Evolutionary conservation across 2,113 vertebrate genomes (phyloP).

Genomic region (Megaptera novaeangliae): DNA sequence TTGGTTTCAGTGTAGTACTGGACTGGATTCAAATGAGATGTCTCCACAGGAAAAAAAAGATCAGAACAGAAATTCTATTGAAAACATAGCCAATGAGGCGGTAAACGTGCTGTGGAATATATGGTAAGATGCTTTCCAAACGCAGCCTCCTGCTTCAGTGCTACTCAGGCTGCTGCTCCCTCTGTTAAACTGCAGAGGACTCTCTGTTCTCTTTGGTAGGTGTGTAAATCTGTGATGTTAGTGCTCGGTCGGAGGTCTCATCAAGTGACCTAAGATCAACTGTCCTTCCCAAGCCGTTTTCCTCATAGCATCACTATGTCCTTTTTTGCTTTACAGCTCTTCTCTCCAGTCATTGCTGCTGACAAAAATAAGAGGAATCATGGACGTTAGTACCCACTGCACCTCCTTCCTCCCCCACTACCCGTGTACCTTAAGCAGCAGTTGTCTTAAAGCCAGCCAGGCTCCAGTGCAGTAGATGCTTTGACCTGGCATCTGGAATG

Average conservation of each 20-base stretch:
- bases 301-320: background rate
- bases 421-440: fast-evolving
- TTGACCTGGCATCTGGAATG: background rate
- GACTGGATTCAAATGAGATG: slow-evolving; percentile 81
- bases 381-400: background rate
- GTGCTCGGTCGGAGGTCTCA: no score
- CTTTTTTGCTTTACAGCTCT: background rate
- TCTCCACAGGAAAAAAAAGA: slow-evolving; percentile 77
- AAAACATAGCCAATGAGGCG: slow-evolving; percentile 92
- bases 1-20: slow-evolving; percentile 83
- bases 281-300: background rate
- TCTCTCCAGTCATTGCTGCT: background rate
- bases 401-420: background rate
- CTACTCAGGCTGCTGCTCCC: background rate
- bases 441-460: background rate
- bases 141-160: fast-evolving
- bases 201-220: background rate
- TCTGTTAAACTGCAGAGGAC: background rate
- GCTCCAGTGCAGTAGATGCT: background rate
- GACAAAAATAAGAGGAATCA: background rate
- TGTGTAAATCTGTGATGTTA: background rate
- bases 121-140: slow-evolving; percentile 83
- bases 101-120: slow-evolving; percentile 96
- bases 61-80: slow-evolving; percentile 81
- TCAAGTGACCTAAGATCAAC: background rate